These are phyloP conservation scores for Plecturocebus donacophilus DNA, from an alignment of 2,113 vertebrate species.

Conservation along the genomic window DNA sequence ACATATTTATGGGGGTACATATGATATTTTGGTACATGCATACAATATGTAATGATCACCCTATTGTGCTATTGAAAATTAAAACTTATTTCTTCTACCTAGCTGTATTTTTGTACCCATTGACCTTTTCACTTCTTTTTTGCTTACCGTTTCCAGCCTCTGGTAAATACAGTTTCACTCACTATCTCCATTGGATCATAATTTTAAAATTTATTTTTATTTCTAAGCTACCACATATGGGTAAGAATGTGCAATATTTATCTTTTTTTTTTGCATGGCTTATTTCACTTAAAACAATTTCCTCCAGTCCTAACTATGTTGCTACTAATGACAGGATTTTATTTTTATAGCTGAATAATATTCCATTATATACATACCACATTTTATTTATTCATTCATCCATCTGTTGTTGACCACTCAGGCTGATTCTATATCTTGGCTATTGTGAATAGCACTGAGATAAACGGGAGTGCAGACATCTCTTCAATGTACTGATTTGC, in stretches of 20 bases:
- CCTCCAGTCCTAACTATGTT: background rate
- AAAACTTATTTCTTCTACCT: background rate
- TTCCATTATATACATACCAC: background rate
- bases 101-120: background rate
- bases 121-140: background rate
- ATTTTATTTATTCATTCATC: background rate
- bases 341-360: background rate
- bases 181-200: background rate
- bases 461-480: background rate
- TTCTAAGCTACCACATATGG: background rate
- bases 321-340: background rate
- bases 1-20: background rate
- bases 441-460: background rate
- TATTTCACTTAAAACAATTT: background rate
- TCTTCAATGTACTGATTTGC: background rate
- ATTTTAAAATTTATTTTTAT: background rate
- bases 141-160: background rate
- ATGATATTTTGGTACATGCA: background rate
- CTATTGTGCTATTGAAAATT: background rate
- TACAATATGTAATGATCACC: background rate
- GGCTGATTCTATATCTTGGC: background rate
- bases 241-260: background rate
- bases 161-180: background rate
- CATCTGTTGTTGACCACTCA: background rate
- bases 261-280: background rate